Percentiles rank a stretch among this genome's conserved stretches.
phyloP scores from a whole-genome alignment of 2,888 invertebrate genomes.

The Temnothorax ravouxi region DNA sequence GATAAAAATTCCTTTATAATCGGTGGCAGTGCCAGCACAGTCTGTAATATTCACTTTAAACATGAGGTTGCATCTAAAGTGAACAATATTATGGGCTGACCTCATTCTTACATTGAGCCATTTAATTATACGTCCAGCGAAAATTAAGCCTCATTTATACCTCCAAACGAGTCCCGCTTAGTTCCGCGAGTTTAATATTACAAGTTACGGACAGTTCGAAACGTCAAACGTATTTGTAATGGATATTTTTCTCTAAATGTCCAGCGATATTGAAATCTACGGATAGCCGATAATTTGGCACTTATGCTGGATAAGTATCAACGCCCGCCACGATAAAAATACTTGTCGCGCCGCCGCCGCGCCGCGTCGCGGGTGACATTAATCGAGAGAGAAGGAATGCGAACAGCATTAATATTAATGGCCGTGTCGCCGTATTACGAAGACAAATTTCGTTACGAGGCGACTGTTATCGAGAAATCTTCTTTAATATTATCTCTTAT shows the following conservation, averaged over 20 bases:
- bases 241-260: neutral
- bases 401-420: conserved; percentile 50
- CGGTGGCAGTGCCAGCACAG: neutral
- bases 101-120: conserved; percentile 43
- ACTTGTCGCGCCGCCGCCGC: neutral
- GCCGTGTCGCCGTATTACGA: conserved; percentile 15
- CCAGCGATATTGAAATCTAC: neutral
- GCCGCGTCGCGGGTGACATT: conserved; percentile 15
- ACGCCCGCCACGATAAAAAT: neutral
- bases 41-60: conserved; percentile 16
- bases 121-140: conserved; percentile 30
- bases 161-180: conserved; percentile 2
- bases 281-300: neutral
- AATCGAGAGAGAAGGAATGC: conserved; percentile 45
- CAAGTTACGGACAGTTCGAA: neutral
- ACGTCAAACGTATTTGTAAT: neutral
- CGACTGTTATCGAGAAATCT: conserved; percentile 6
- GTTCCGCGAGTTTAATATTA: neutral
- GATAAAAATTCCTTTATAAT: conserved; percentile 22
- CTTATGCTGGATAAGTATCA: neutral
- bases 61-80: conserved; percentile 19
- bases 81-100: conserved; percentile 26
- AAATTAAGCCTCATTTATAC: conserved; percentile 36
- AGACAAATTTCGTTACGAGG: conserved; percentile 26
- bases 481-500: conserved; percentile 40